These are phyloP conservation scores for Calypte anna DNA, from an alignment of 2,113 vertebrate genomes.

Conservation along the genomic window DNA sequence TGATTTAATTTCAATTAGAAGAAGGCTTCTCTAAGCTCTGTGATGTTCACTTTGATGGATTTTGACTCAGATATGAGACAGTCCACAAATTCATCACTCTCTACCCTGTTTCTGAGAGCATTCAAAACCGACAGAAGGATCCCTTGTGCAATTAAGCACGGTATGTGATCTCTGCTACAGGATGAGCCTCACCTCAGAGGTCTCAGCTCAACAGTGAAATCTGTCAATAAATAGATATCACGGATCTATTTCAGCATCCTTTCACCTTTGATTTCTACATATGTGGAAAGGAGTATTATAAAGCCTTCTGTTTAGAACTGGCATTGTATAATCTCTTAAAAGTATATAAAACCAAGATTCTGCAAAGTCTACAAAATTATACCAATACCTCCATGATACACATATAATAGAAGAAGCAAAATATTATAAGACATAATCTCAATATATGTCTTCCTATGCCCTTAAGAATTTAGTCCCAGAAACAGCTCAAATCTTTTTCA, in stretches of 20 bases:
- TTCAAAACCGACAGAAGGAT: background rate
- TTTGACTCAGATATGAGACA: background rate
- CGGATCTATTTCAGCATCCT: background rate
- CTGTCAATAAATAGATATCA: background rate
- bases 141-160: background rate
- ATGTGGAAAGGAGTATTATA: background rate
- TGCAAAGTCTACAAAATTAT: conserved; percentile 32
- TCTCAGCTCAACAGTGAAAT: background rate
- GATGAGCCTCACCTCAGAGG: background rate
- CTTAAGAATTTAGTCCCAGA: conserved; percentile 41
- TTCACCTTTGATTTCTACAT: conserved; percentile 2
- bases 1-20: background rate
- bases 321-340: conserved; percentile 4
- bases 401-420: conserved; percentile 56
- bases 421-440: conserved; percentile 44
- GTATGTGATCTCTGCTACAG: background rate
- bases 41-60: background rate
- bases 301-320: background rate
- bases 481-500: conserved; percentile 58
- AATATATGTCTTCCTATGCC: conserved; percentile 17
- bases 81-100: background rate
- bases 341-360: conserved; percentile 8
- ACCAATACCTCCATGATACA: background rate
- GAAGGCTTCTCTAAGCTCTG: background rate
- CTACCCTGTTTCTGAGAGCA: background rate